phyloP scores from a whole-genome alignment of 2,888 invertebrate species.

The Apotomis betuletana region DNA sequence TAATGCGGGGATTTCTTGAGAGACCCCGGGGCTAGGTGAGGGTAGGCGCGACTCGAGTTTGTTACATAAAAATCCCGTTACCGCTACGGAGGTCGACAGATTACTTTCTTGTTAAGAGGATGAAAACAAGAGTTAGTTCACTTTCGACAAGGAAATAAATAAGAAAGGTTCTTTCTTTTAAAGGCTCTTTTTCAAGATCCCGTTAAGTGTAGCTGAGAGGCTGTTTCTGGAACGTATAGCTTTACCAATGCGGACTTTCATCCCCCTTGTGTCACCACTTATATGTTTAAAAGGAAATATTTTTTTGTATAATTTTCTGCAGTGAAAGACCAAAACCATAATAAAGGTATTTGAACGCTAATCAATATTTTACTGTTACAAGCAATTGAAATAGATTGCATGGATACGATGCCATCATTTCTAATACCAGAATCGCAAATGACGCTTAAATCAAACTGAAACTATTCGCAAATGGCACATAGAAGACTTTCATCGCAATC shows the following conservation, averaged over 20 bases:
- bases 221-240: slow-evolving; percentile 25
- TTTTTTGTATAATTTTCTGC: background rate
- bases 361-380: too few relatives aligned
- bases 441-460: background rate
- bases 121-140: slow-evolving; percentile 80
- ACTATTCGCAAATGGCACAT: slow-evolving; percentile 4
- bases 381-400: background rate
- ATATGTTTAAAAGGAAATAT: background rate
- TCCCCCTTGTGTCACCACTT: background rate
- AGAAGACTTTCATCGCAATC: slow-evolving; percentile 10
- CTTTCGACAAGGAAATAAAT: slow-evolving; percentile 75
- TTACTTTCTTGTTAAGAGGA: slow-evolving; percentile 83
- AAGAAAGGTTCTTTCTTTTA: slow-evolving; percentile 63
- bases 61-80: slow-evolving; percentile 83
- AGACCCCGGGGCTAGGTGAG: slow-evolving; percentile 80
- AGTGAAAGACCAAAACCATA: background rate
- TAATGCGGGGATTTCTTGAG: slow-evolving; percentile 75
- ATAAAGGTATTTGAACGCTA: too few relatives aligned
- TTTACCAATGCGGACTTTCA: slow-evolving; percentile 12
- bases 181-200: slow-evolving; percentile 60
- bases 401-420: background rate
- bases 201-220: slow-evolving; percentile 39
- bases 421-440: background rate
- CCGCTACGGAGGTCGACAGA: slow-evolving; percentile 81
- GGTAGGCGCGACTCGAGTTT: slow-evolving; percentile 80